Evolutionary conservation across 2,113 vertebrate species (phyloP).

Genomic region (Burhinus oedicnemus): DNA sequence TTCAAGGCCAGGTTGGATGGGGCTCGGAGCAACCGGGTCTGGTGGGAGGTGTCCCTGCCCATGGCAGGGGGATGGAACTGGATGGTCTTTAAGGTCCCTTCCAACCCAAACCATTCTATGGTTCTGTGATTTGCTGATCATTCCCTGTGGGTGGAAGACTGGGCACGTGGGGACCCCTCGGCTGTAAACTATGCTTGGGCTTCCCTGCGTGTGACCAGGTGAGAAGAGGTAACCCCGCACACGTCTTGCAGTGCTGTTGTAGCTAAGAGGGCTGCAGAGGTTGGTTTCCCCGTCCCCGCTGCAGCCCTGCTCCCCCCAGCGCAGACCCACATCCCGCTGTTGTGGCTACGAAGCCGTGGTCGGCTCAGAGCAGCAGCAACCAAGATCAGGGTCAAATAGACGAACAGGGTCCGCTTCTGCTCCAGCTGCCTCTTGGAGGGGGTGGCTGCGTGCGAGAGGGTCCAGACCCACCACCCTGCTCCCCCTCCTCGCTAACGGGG

Average conservation of each 20-base stretch:
- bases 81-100: too few relatives aligned
- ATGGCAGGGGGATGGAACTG: too few relatives aligned
- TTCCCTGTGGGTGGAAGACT: too few relatives aligned
- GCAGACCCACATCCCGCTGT: accelerated
- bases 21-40: too few relatives aligned
- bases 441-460: neutral
- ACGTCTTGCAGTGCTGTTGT: neutral
- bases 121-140: too few relatives aligned
- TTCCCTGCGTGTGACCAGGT: accelerated
- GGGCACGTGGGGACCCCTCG: neutral
- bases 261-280: neutral
- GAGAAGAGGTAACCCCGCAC: neutral
- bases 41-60: too few relatives aligned
- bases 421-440: neutral
- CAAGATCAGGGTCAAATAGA: accelerated
- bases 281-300: too few relatives aligned
- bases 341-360: accelerated
- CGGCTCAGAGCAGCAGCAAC: too few relatives aligned
- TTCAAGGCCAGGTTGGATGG: too few relatives aligned
- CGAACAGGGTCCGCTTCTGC: accelerated
- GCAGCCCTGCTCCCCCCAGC: neutral
- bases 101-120: too few relatives aligned
- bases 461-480: accelerated
- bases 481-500: accelerated
- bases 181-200: accelerated